Percentiles rank a stretch among this genome's conserved stretches.
These are phyloP conservation scores for Dioctria rufipes DNA, from an alignment of 2,888 invertebrate genomes.

Conservation along the genomic window DNA sequence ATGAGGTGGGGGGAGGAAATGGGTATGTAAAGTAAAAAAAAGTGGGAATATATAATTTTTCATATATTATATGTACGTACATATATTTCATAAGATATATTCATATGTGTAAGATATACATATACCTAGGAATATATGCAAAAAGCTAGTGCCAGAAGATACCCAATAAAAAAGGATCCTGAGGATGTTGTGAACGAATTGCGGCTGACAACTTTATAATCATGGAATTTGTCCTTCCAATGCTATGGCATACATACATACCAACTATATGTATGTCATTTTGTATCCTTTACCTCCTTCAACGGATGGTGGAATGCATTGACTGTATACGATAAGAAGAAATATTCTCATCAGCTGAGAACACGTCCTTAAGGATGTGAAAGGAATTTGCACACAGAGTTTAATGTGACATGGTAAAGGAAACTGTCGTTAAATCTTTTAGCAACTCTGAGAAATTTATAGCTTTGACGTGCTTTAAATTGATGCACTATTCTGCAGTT, in stretches of 20 bases:
- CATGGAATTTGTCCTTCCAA: conserved; percentile 39
- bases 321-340: conserved; percentile 41
- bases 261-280: conserved; percentile 5
- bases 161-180: conserved; percentile 26
- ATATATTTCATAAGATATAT: no score
- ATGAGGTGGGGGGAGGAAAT: no score
- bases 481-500: conserved; percentile 29
- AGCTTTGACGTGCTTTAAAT: conserved; percentile 43
- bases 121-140: not conserved
- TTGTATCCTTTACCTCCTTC: not conserved
- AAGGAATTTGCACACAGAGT: conserved; percentile 42
- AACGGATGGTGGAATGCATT: conserved; percentile 12
- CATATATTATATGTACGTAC: not conserved
- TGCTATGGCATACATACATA: not conserved
- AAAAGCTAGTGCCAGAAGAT: not conserved
- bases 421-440: conserved; percentile 41
- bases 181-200: conserved; percentile 40
- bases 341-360: conserved; percentile 43
- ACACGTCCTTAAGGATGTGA: conserved; percentile 49
- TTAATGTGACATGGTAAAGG: conserved; percentile 43
- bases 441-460: conserved; percentile 36
- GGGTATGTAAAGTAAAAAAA: conserved; percentile 19
- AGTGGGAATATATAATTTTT: conserved; percentile 36
- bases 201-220: conserved; percentile 48
- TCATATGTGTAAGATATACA: not conserved